These are phyloP conservation scores for Phataginus tricuspis DNA, from an alignment of 2,797 vertebrate species.

Conservation along the genomic window DNA sequence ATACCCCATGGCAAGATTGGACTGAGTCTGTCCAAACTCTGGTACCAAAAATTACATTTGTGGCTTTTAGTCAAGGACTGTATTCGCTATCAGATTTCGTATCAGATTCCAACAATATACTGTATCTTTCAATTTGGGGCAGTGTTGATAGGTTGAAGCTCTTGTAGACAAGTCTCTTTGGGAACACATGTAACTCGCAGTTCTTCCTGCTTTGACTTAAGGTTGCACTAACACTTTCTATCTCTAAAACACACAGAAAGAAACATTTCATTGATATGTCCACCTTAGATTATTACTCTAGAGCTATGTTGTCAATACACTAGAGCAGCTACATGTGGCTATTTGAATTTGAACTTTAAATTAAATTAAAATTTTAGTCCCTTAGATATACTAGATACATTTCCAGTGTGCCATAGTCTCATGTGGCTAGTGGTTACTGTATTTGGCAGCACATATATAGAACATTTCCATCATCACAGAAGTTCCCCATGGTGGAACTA, in stretches of 20 bases:
- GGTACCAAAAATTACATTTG: neutral
- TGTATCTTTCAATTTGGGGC: neutral
- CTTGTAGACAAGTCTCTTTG: neutral
- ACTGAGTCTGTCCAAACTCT: conserved; percentile 23
- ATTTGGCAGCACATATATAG: neutral
- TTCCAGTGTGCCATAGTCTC: neutral
- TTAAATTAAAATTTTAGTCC: neutral
- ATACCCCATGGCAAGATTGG: neutral
- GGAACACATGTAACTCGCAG: neutral
- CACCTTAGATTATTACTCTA: neutral
- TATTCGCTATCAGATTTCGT: neutral
- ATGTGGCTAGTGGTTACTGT: neutral
- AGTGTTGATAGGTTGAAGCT: neutral
- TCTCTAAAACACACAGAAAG: neutral
- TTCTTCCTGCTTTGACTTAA: conserved; percentile 15
- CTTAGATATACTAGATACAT: neutral
- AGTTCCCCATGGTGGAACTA: neutral
- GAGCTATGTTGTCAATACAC: neutral
- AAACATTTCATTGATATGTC: neutral
- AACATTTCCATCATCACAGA: neutral
- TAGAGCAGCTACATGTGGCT: neutral
- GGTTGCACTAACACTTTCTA: neutral
- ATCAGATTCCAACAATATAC: neutral
- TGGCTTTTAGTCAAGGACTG: neutral
- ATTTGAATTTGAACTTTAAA: conserved; percentile 33